Evolutionary conservation across 37 sponge, comb jelly and placozoan species (phyloP), one percentile per base, ranked within the genome.

Genomic region (Chondrilla cf. caribensis): DNA sequence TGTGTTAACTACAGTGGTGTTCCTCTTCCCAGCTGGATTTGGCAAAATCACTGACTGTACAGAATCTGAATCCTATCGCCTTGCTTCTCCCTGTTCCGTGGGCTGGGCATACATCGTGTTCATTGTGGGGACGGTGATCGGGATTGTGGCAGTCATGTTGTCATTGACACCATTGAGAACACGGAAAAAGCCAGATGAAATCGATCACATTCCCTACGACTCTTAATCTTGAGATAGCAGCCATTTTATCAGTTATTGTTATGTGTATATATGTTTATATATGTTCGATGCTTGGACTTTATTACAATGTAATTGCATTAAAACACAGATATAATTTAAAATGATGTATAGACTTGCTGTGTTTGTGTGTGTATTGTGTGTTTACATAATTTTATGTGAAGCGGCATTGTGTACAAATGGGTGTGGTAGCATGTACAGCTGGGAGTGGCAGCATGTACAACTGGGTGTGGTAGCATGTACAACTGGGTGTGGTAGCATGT

Each of bases 11-110:
- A 21, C 76, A 26, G 5, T 62, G 85, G 93, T 81, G 25, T 39
- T 87, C 3, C 84, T 92, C 2, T 92, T 92, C 58, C 93, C 93
- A 7, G 93, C 86, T 83, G 93, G 93, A 0, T 85, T 83, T 40
- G 65, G 47, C 35, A 65, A 26, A 77, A 31, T 37, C 24, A 58
- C 86, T 11, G 86, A 87, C 76, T 82, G 89, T 4, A 6, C 9
- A 5, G 32, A 3, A 11, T 78, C 93, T 15, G 84, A 58, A 3
- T 0, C 26, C 59, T 92, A 79, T 54, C 79, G 38, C 17, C 6
- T 47, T 6, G 41, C 80, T 15, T 86, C 87, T 0, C 40, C 60
- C 44, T 92, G 93, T 43, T 7, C 0, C 26, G 19, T 92, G 28
- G 93, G 93, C 54, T 92, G 93, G 93, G 89, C 93, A 32, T 92